Conservation (phyloP, 2,113 vertebrate species). For the Spea multiplicata region DNA sequence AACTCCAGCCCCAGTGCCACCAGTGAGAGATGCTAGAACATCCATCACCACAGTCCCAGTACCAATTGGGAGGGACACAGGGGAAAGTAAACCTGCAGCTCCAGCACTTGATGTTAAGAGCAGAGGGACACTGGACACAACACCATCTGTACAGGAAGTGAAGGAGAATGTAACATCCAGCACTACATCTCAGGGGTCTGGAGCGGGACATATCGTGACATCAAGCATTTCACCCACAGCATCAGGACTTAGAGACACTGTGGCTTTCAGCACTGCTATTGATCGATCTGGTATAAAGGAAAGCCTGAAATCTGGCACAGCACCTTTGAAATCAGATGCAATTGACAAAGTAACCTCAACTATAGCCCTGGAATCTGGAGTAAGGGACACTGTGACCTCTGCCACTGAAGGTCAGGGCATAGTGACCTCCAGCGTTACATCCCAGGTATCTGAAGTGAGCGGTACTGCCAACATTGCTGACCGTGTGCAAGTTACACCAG, state of each 20-base stretch:
- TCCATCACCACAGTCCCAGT: slow-evolving; percentile 4
- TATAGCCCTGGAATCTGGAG: neutral
- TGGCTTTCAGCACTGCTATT: neutral
- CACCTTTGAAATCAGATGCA: too few relatives aligned
- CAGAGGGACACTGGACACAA: neutral
- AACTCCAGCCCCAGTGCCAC: slow-evolving; percentile 7
- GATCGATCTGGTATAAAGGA: too few relatives aligned
- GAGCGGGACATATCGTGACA: too few relatives aligned
- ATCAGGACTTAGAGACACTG: neutral
- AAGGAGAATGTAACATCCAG: neutral
- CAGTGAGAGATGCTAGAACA: neutral
- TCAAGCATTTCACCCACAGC: neutral
- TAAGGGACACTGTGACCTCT: neutral
- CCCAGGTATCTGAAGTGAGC: neutral
- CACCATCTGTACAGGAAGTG: neutral
- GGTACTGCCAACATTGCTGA: neutral
- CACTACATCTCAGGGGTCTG: neutral
- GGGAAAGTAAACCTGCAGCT: neutral
- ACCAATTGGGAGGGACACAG: neutral
- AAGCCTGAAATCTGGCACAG: too few relatives aligned
- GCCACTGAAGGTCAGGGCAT: neutral
- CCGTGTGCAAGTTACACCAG: neutral
- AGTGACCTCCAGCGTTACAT: neutral
- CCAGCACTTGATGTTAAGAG: neutral
- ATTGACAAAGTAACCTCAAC: too few relatives aligned